Conservation (phyloP, 1,140 invertebrate genomes). For the Drosophila ambigua region DNA sequence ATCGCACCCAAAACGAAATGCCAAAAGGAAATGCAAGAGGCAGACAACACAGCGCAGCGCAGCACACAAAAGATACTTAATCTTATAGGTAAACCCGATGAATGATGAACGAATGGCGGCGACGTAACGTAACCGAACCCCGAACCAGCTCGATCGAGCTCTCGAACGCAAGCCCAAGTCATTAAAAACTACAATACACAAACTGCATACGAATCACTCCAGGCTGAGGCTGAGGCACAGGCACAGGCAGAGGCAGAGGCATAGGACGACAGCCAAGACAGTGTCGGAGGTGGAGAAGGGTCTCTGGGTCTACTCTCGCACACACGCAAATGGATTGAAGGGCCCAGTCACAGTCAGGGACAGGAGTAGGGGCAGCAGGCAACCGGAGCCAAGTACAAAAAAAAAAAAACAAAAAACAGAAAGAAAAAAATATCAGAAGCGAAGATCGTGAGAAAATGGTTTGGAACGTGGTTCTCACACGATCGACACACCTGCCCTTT, state of each 20-base stretch:
- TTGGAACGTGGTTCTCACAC: constrained; percentile 84
- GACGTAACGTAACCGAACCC: constrained; percentile 63
- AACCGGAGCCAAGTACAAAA: constrained; percentile 38
- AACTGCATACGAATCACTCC: constrained; percentile 80
- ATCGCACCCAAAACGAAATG: constrained; percentile 53
- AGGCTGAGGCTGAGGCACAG: constrained; percentile 31
- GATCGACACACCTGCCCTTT: constrained; percentile 84
- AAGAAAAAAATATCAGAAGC: constrained; percentile 77
- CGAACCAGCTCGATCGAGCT: constrained; percentile 49
- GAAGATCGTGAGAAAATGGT: constrained; percentile 84
- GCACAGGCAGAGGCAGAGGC: constrained; percentile 23
- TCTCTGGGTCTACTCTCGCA: constrained; percentile 23
- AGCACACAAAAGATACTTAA: constrained; percentile 75
- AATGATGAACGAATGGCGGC: constrained; percentile 77
- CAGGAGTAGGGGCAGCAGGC: constrained; percentile 14
- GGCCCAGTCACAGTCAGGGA: constrained; percentile 19
- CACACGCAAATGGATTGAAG: constrained; percentile 10
- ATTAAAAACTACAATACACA: constrained; percentile 81
- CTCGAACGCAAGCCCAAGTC: constrained; percentile 79
- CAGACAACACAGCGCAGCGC: constrained; percentile 4
- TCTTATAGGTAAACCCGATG: constrained; percentile 78
- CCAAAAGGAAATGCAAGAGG: constrained; percentile 61
- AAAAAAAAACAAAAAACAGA: constrained; percentile 31
- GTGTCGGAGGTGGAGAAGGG: too few relatives aligned
- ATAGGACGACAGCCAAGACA: constrained; percentile 1